These are phyloP conservation scores for Anguilla anguilla DNA, from an alignment of 2,797 vertebrate species.

Conservation along the genomic window DNA sequence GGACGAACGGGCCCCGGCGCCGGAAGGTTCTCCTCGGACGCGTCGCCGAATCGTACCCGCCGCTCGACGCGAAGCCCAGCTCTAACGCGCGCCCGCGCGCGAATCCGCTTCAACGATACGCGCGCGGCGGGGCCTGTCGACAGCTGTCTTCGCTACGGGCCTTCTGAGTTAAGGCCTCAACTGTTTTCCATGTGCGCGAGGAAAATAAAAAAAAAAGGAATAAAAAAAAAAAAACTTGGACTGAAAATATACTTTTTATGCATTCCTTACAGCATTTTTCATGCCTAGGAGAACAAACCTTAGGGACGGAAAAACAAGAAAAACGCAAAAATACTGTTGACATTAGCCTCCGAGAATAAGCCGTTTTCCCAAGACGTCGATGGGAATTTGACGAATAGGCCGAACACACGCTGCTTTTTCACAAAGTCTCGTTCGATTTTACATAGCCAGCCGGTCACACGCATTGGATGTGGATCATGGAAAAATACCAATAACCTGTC, in stretches of 20 bases:
- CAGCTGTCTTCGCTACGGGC: background rate
- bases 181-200: conserved; percentile 5
- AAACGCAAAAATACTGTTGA: background rate
- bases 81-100: background rate
- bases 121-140: background rate
- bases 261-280: background rate
- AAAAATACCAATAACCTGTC: background rate
- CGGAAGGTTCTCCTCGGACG: background rate
- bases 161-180: background rate
- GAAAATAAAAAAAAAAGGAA: background rate
- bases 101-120: background rate
- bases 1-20: background rate
- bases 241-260: background rate
- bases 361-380: conserved; percentile 10
- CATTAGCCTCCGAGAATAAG: conserved; percentile 9
- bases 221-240: conserved; percentile 2
- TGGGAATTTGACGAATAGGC: background rate
- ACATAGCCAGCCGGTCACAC: background rate
- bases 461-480: background rate
- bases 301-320: conserved; percentile 10
- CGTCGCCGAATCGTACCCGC: background rate
- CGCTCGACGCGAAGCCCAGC: background rate
- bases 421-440: conserved; percentile 3
- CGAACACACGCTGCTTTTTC: background rate
- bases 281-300: background rate